Base-by-base conservation (phyloP, 1,140 invertebrate species). In the Dendroctonus ponderosae region DNA sequence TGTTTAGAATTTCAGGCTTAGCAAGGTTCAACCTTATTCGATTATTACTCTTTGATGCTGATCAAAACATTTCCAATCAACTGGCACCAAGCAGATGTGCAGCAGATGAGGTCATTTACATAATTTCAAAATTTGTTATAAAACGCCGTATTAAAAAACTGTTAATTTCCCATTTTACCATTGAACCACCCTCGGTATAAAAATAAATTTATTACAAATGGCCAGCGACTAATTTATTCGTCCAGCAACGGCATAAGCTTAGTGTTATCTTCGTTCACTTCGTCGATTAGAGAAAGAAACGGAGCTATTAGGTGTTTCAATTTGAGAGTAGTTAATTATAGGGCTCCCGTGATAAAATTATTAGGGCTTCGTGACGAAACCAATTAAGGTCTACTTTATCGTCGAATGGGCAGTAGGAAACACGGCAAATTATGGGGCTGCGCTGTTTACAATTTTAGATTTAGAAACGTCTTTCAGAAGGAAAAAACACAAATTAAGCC, bases 131-230 rank as follows among this genome's bases (percentile, higher is more conserved):
- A 26, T 26, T 26, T 26, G 26, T 26, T 2, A 26, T 26, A 26
- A 26, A n/a, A n/a, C n/a, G n/a, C n/a, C n/a, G n/a, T n/a, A n/a
- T n/a, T n/a, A n/a, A n/a, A 26, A 26, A 26, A 26, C 26, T 2
- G 26, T 26, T 26, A 26, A 26, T 26, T 26, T 26, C 26, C 3
- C 26, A 26, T 26, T 26, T 26, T 26, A 26, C 26, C 26, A 26
- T 26, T 26, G 26, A 26, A 26, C 26, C 26, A 26, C 26, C 26
- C 26, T 9, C 12, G 9, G 12, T 42, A 62, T 67, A 67, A 67
- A 68, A n/a, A 68, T 62, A 53, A 41, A 40, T 48, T 62, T 59
- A 65, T 68, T 68, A 68, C 67, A 68, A 68, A 68, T 68, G 67
- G 61, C 52, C 52, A 46, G 38, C 51, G 67, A 65, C 48, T 54